These are phyloP conservation scores for Coptodon bakossiorum DNA, from an alignment of 2,113 vertebrate genomes.

Conservation along the genomic window DNA sequence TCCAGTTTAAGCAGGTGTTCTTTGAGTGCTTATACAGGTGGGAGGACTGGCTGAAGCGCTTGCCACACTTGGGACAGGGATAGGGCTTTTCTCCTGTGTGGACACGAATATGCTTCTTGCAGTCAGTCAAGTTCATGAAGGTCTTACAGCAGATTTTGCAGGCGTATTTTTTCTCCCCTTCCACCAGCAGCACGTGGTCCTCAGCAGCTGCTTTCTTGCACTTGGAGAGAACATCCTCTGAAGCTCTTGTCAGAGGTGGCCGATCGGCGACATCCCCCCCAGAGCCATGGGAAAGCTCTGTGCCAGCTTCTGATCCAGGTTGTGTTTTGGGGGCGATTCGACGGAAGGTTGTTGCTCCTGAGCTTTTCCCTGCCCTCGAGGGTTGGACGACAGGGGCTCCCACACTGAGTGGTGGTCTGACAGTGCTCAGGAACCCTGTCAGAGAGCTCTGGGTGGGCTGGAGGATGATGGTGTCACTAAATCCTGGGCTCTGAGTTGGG, in stretches of 20 bases:
- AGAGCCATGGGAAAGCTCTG: constrained; percentile 54
- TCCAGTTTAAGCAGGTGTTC: constrained; percentile 92
- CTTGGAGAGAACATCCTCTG: constrained; percentile 91
- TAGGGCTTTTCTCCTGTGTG: constrained; percentile 96
- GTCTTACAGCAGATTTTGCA: constrained; percentile 98
- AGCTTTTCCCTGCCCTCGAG: not conserved
- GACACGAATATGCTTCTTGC: constrained; percentile 95
- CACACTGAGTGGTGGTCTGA: constrained; percentile 76
- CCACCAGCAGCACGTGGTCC: constrained; percentile 90
- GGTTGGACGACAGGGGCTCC: constrained; percentile 74
- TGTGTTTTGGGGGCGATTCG: constrained; percentile 90
- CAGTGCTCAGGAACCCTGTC: constrained; percentile 54
- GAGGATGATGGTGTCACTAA: constrained; percentile 83
- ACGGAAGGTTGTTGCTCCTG: constrained; percentile 76
- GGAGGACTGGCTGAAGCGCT: constrained; percentile 95
- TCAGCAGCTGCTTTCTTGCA: constrained; percentile 96
- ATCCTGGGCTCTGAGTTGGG: constrained; percentile 72
- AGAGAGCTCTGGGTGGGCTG: constrained; percentile 74
- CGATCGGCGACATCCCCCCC: constrained; percentile 35
- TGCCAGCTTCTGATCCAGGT: constrained; percentile 35
- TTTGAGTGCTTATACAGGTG: constrained; percentile 97
- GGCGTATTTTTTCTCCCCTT: constrained; percentile 94
- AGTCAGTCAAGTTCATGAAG: constrained; percentile 92
- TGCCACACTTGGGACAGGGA: constrained; percentile 90
- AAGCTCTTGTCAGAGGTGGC: constrained; percentile 82